These are phyloP conservation scores for Phrixothrix hirtus DNA, from an alignment of 2,888 invertebrate species.

Conservation along the genomic window DNA sequence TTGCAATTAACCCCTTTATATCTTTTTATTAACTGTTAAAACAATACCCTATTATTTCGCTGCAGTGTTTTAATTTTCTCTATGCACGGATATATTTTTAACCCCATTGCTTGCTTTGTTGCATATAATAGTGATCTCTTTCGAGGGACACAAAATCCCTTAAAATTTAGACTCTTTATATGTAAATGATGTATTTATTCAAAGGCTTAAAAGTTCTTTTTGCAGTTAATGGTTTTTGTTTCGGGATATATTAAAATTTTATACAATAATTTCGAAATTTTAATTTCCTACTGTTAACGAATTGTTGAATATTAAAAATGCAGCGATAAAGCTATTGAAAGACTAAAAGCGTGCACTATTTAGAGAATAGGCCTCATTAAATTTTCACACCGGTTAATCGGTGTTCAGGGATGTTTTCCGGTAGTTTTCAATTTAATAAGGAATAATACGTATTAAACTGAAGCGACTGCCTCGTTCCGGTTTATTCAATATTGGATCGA, in stretches of 20 bases:
- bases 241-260: no score
- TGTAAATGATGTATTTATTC: not conserved
- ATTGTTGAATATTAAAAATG: not conserved
- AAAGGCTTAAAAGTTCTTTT: not conserved
- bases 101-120: not conserved
- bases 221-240: no score
- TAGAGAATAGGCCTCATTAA: no score
- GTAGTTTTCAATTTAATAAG: conserved; percentile 21
- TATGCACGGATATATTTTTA: not conserved
- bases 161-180: not conserved
- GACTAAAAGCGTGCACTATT: no score
- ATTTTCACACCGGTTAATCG: no score
- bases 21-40: no score
- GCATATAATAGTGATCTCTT: not conserved
- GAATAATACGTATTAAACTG: conserved; percentile 21
- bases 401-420: conserved; percentile 14
- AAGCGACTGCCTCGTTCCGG: conserved; percentile 11
- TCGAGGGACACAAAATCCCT: not conserved
- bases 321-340: no score
- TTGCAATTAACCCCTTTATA: no score
- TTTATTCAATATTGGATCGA: conserved; percentile 15
- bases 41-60: conserved; percentile 1
- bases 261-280: conserved; percentile 7
- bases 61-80: not conserved
- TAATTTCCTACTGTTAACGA: not conserved